These are phyloP conservation scores for Prunella strophiata DNA, from an alignment of 2,797 vertebrate species.

Conservation along the genomic window DNA sequence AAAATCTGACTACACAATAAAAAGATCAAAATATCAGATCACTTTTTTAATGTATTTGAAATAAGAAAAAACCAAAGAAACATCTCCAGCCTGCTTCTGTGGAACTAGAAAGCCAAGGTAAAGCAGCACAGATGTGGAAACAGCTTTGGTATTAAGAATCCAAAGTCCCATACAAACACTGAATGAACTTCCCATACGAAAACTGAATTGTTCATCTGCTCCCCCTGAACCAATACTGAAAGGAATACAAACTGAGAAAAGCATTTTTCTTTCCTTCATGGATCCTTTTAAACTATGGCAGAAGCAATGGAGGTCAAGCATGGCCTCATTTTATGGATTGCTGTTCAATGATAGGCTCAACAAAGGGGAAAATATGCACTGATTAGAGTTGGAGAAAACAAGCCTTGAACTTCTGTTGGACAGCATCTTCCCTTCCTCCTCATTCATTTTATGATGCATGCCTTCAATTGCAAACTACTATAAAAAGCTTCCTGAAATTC, in stretches of 20 bases:
- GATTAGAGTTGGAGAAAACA: not conserved
- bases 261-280: not conserved
- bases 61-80: not conserved
- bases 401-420: not conserved
- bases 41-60: not conserved
- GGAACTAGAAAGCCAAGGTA: not conserved
- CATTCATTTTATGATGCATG: constrained; percentile 10
- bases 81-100: not conserved
- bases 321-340: not conserved
- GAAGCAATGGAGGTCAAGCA: not conserved
- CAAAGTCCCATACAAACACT: not conserved
- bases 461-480: constrained; percentile 45
- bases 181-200: not conserved
- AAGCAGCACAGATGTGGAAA: not conserved
- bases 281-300: not conserved
- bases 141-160: not conserved
- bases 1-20: not conserved
- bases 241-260: not conserved
- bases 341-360: not conserved
- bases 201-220: not conserved
- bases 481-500: constrained; percentile 68
- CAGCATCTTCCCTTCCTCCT: constrained; percentile 40
- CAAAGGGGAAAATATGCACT: constrained; percentile 19
- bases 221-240: not conserved
- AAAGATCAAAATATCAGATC: not conserved